Base-by-base conservation (phyloP, 2,888 invertebrate species). In the Belgica antarctica region DNA sequence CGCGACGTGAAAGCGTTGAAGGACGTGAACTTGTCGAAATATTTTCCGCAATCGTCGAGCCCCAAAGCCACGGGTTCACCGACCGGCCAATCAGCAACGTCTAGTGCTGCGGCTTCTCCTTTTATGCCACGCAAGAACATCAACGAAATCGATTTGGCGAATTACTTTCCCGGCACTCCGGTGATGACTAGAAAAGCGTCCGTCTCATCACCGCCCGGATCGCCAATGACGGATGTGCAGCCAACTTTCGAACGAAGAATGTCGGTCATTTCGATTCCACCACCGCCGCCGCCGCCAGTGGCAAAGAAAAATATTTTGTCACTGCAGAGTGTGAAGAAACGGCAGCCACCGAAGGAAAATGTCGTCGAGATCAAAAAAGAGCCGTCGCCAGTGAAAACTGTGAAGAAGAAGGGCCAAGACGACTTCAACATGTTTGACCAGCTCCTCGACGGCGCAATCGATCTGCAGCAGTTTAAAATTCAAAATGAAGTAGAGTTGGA, bases 1-100 rank as follows among this genome's bases (percentile, higher is more conserved):
- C 78, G 78, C 73, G 79, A 76, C 71, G 80, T 80, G 70, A 80
- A 80, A 73, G 78, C 77, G 1, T 72, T 80, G 0, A 80, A 79
- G 66, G 80, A 80, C 71, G 77, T 80, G 1, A 78, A 80, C 74
- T 73, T 81, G n/a, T 75, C 77, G 10, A 79, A 79, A 72, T 80
- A 80, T 70, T 81, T 81, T 73, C 77, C 79, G 2, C n/a, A n/a
- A n/a, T 75, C 75, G 31, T 75, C 75, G 31, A 79, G 78, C 72
- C 79, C 80, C 0, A 71, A 47, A 47, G 63, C 52, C 61, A 36
- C 70, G 19, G 71, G 59, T 10, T 71, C 72, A 34, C 65, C 66
- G 24, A 36, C 24, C 8, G 62, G 74, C n/a, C 75, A 77, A 0
- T 77, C 78, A 66, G 75, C 77, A 71, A 76, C 77, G 24, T 73